Base-by-base conservation (phyloP, 1,140 invertebrate species). In the Cydia fagiglandana region DNA sequence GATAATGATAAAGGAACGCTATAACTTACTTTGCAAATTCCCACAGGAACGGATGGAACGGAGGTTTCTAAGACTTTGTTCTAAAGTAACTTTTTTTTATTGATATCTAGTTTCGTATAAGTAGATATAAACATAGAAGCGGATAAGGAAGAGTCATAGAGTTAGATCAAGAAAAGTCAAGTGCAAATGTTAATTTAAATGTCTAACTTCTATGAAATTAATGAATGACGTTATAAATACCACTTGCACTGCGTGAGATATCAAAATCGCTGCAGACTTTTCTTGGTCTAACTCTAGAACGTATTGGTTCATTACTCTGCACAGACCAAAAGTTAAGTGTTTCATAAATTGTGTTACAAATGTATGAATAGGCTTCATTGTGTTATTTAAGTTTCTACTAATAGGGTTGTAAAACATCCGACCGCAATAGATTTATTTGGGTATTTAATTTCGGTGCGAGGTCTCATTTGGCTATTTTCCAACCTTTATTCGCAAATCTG, bases 401-500 rank as follows among this genome's bases (percentile, higher is more conserved):
- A 70, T 70, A 70, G 66, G 30, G 30, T 17, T 17, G 66, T 70
- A 17, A 68, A 70, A 70, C 34, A 70, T 38, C 66, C 34, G 66
- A 70, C 66, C 66, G 66, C 66, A 38, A 70, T 70, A 70, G 66
- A 70, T 70, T 70, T 70, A 70, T 70, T 38, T 70, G 38, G 66
- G 38, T 70, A 70, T 70, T 70, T 70, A 70, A 70, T 70, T 68
- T 70, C 28, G 66, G 30, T 20, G 34, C 66, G 34, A 70, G 30
- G 38, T 38, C 66, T 70, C 66, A 70, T 70, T 70, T 70, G 66
- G 66, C 66, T n/a, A 6, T 34, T 17, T 9, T 70, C 66, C 66
- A 70, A 17, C 17, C n/a, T 9, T 61, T 2, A 61, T 61, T 61
- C 17, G 20, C 20, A 61, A 61, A 24, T 9, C 20, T 61, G 5